Base-by-base conservation (phyloP, 2,113 vertebrate species). In the Ochotona curzoniae region DNA sequence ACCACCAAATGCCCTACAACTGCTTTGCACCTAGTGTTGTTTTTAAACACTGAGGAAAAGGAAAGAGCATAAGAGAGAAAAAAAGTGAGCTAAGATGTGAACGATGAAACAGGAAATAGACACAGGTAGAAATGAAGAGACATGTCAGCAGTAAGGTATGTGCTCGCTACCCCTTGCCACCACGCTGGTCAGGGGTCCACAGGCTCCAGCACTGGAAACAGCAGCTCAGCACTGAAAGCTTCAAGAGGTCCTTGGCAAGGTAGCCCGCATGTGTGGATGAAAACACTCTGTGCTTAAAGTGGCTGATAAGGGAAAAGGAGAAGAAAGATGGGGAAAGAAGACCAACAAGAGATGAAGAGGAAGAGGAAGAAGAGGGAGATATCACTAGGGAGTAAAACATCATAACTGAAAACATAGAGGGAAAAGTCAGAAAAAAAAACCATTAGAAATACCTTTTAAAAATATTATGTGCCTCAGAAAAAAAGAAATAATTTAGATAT, bases 1-100 rank as follows among this genome's bases (percentile, higher is more conserved):
- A 94, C 30, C 30, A 89, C 18, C 69, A 92, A 38, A 14, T 80
- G n/a, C 44, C 93, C 87, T 69, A 85, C 75, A 95, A 76, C 0
- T 47, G 86, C 89, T 35, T 71, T 76, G 32, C 28, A 78, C 84
- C 63, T 47, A 83, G 11, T n/a, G n/a, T n/a, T n/a, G n/a, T 91
- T 44, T 35, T 96, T 93, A 89, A 35, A 89, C 74, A 66, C 25
- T 93, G 57, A 94, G 28, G 21, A 79, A 94, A 85, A 63, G 2
- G 75, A 85, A 69, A 12, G 38, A 44, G 38, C 6, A 44, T 44
- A 44, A 44, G 38, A 44, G 38, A 44, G 38, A 80, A 71, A 57
- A 18, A 57, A 13, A 57, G 54, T 12, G 26, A 11, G 1, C 17
- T 88, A 80, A 69, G 69, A 82, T 35, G 26, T 47, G 7, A 73